phyloP scores from a whole-genome alignment of 2,113 vertebrate genomes.

The Toxotes chatareus region DNA sequence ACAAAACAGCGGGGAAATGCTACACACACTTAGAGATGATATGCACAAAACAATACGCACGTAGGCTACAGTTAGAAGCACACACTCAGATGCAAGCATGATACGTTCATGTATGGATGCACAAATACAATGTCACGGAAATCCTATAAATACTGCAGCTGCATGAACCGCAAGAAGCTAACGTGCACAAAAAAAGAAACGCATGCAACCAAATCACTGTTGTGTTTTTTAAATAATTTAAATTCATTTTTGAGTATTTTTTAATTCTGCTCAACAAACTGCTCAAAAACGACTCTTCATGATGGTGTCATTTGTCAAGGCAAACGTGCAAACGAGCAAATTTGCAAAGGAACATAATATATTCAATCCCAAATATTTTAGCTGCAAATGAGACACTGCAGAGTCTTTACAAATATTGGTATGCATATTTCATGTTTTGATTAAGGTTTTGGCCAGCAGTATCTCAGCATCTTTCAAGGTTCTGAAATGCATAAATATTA shows the following conservation, averaged over 20 bases:
- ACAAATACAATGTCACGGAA: not conserved
- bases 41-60: constrained; percentile 6
- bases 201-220: not conserved
- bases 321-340: constrained; percentile 31
- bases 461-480: constrained; percentile 69
- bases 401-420: constrained; percentile 64
- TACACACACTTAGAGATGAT: constrained; percentile 24
- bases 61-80: not conserved
- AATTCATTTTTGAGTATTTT: not conserved
- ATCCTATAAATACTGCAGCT: not conserved
- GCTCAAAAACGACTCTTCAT: constrained; percentile 7
- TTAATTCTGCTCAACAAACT: constrained; percentile 14
- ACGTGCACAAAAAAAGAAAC: not conserved
- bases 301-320: constrained; percentile 39
- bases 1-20: constrained; percentile 67
- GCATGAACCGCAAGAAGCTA: not conserved
- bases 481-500: constrained; percentile 73
- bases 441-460: constrained; percentile 53
- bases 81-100: not conserved
- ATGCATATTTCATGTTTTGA: constrained; percentile 73
- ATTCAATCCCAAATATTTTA: constrained; percentile 49
- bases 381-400: constrained; percentile 48
- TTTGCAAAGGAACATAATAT: constrained; percentile 37
- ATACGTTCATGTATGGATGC: not conserved
- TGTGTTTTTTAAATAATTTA: constrained; percentile 2